phyloP scores from a whole-genome alignment of 2,888 invertebrate genomes.

The Limnephilus marmoratus region DNA sequence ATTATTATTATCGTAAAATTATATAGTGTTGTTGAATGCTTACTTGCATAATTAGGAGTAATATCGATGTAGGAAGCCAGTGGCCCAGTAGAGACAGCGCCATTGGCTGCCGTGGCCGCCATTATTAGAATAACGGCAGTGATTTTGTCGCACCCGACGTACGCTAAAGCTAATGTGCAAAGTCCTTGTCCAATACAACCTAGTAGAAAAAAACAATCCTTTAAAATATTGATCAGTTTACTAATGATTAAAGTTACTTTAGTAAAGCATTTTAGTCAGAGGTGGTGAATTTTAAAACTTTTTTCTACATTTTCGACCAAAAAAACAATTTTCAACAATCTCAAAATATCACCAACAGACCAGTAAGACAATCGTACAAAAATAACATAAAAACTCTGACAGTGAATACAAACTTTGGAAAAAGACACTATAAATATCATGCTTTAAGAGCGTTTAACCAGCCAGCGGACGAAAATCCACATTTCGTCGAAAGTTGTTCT shows the following conservation, averaged over 20 bases:
- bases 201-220: slow-evolving; percentile 66
- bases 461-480: too few species aligned
- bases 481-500: too few species aligned
- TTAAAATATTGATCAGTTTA: not conserved
- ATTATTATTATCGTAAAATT: not conserved
- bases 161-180: slow-evolving; percentile 79
- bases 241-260: too few species aligned
- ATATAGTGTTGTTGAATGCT: slow-evolving; percentile 63
- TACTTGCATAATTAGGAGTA: slow-evolving; percentile 80
- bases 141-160: slow-evolving; percentile 79
- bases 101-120: slow-evolving; percentile 80
- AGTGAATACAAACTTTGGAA: too few species aligned
- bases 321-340: too few species aligned
- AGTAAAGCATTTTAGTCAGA: not conserved
- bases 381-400: too few species aligned
- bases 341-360: too few species aligned
- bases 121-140: slow-evolving; percentile 80
- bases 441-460: too few species aligned
- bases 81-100: slow-evolving; percentile 82
- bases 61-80: slow-evolving; percentile 83
- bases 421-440: too few species aligned
- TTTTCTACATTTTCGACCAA: too few species aligned
- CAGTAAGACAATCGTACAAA: too few species aligned
- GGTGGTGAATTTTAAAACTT: too few species aligned
- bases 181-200: slow-evolving; percentile 80